phyloP scores from a whole-genome alignment of 2,888 invertebrate species.

The Homarus gammarus region DNA sequence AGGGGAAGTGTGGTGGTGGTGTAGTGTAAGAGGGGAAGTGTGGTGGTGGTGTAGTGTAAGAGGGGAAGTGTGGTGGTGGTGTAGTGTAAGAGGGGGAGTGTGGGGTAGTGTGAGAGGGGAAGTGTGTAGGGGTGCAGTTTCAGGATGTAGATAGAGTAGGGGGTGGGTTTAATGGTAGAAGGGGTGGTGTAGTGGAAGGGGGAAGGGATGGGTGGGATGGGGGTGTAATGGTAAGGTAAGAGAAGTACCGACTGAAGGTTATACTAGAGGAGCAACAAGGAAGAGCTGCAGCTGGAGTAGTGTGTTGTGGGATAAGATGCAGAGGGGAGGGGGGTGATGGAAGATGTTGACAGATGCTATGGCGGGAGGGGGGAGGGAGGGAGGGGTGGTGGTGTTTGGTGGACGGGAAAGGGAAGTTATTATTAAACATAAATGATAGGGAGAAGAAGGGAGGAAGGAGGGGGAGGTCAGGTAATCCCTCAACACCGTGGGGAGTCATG shows the following conservation, averaged over 20 bases:
- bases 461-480: neutral
- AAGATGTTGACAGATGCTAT: neutral
- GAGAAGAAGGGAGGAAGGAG: neutral
- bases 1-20: neutral
- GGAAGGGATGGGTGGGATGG: too few relatives aligned
- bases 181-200: too few relatives aligned
- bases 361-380: neutral
- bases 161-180: too few relatives aligned
- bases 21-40: neutral
- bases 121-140: too few relatives aligned
- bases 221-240: too few relatives aligned
- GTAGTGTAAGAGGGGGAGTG: neutral
- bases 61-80: neutral
- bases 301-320: too few relatives aligned
- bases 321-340: neutral
- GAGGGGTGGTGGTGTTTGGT: neutral
- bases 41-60: neutral
- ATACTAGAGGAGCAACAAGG: too few relatives aligned
- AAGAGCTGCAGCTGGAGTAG: too few relatives aligned
- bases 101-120: too few relatives aligned
- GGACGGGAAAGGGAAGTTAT: neutral
- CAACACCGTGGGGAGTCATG: neutral
- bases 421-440: neutral
- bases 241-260: too few relatives aligned
- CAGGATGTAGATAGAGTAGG: too few relatives aligned